Evolutionary conservation across 2,888 invertebrate species (phyloP), one percentile per base, ranked within the genome.

Genomic region (Acronicta psi): DNA sequence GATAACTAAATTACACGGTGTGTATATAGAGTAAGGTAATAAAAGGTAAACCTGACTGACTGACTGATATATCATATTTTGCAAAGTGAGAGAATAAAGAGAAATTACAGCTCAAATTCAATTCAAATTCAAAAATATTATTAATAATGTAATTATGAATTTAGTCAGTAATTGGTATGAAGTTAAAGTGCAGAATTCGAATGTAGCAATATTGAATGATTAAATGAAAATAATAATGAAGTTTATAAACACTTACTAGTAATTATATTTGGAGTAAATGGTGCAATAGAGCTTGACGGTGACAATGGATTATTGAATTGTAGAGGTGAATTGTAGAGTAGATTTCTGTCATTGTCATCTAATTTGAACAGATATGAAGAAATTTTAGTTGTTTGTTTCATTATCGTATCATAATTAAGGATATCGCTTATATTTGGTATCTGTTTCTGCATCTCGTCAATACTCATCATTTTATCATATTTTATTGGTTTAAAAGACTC

Each of bases 341-440:
- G 25, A 17, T 55, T 45, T 0, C 25, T 13, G 25, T 68, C 68
- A n/a, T 25, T 69, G 0, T 69, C 25, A 20, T 68, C 68, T 16
- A 66, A 49, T 13, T 37, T 37, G 6, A 14, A 66, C 2, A 8
- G 1, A 5, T n/a, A 25, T 2, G 34, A 13, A 16, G 37, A 2
- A 1, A 2, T 0, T 14, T 31, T 37, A 5, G 67, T 50, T 0
- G 49, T 47, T 0, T 0, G 9, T 14, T 10, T 18, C 0, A 2
- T 20, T 2, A 13, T 17, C 17, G 31, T 3, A 43, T 64, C 59
- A 17, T 17, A 41, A 6, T 29, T 36, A 2, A 50, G 31, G 8
- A 75, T 62, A 2, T 62, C 73, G 2, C 81, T 77, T 16, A 90
- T 86, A 55, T 85, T 86, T 2, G 89, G 88, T 44, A 88, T 69